Conservation (phyloP, 1,140 invertebrate species). For the Scaptomyza graminum region DNA sequence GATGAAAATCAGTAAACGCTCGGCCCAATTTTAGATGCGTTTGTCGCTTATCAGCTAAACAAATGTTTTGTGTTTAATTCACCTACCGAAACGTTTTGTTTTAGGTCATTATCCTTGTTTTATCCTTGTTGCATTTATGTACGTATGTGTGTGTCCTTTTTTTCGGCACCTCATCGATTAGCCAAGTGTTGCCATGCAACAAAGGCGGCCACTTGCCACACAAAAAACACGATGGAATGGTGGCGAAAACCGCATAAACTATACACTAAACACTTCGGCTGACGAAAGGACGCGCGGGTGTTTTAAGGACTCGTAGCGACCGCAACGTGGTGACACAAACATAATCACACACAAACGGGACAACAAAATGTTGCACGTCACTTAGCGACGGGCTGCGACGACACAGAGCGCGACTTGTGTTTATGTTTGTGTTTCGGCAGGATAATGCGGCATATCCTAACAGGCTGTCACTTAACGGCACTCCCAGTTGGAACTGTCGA, state of each 20-base stretch:
- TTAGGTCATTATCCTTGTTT: constrained; percentile 82
- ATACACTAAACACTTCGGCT: constrained; percentile 15
- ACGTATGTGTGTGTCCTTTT: constrained; percentile 34
- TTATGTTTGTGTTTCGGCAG: constrained; percentile 35
- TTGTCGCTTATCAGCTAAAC: constrained; percentile 34
- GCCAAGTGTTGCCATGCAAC: constrained; percentile 76
- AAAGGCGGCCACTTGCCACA: constrained; percentile 65
- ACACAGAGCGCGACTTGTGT: constrained; percentile 20
- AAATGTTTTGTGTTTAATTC: constrained; percentile 8
- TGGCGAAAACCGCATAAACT: constrained; percentile 50
- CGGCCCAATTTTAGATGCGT: constrained; percentile 36
- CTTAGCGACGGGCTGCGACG: constrained; percentile 47
- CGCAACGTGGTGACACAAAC: constrained; percentile 45
- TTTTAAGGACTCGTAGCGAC: constrained; percentile 21
- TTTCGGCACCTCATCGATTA: constrained; percentile 80
- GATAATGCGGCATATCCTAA: constrained; percentile 58
- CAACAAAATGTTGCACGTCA: constrained; percentile 48
- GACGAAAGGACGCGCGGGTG: neutral
- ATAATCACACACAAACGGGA: constrained; percentile 11
- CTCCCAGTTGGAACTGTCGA: neutral
- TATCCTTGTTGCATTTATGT: constrained; percentile 58
- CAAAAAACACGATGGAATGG: constrained; percentile 42
- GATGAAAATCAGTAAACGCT: constrained; percentile 35
- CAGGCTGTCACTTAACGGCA: constrained; percentile 9
- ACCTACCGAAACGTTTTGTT: constrained; percentile 57